Percentiles rank a stretch among this genome's conserved stretches.
phyloP scores from a whole-genome alignment of 2,888 invertebrate genomes.

The Brenthis daphne region DNA sequence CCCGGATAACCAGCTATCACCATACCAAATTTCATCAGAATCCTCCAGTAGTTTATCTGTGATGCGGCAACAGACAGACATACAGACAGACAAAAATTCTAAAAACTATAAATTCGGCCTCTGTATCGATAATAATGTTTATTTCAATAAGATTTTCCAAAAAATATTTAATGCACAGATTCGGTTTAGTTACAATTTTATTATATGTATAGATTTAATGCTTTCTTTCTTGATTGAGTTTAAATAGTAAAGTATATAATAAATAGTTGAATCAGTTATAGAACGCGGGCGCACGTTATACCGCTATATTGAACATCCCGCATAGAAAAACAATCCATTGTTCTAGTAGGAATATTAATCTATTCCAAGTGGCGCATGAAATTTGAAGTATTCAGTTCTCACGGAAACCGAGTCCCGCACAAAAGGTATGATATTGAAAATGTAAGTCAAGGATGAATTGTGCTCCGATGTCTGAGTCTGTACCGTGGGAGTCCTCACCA shows the following conservation, averaged over 20 bases:
- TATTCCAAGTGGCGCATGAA: constrained; percentile 56
- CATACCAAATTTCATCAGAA: no score
- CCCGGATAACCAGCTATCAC: no score
- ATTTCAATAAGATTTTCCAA: no score
- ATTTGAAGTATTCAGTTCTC: constrained; percentile 67
- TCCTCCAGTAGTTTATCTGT: no score
- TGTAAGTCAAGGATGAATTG: constrained; percentile 77
- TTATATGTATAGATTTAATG: no score
- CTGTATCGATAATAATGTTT: no score
- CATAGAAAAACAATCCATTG: constrained; percentile 26
- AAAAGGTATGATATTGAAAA: constrained; percentile 77
- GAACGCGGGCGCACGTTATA: constrained; percentile 9
- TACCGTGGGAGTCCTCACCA: constrained; percentile 66
- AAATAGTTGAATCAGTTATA: background rate
- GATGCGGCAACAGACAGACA: no score
- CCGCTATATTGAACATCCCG: constrained; percentile 9
- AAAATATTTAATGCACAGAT: no score
- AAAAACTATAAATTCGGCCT: no score
- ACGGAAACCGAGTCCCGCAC: constrained; percentile 71
- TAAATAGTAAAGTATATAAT: background rate
- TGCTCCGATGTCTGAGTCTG: constrained; percentile 56
- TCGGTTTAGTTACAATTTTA: no score
- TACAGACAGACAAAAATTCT: no score
- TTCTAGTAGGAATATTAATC: constrained; percentile 49
- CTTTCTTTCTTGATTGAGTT: no score